Percentiles rank a stretch among this genome's conserved stretches.
Conservation (phyloP, 2,888 invertebrate genomes). For the Calliscelio sp. region DNA sequence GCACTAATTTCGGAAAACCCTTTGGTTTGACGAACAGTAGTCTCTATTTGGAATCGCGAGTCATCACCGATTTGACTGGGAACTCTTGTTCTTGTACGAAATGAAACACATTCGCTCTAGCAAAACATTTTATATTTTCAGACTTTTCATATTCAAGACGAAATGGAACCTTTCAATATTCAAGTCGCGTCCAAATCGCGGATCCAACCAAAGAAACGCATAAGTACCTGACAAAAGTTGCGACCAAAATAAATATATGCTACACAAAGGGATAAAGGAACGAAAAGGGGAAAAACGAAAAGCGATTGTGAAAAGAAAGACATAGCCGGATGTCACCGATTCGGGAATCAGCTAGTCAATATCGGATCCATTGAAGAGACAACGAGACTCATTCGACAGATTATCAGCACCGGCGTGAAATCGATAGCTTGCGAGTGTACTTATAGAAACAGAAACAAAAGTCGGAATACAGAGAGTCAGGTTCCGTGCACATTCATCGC, state of each 20-base stretch:
- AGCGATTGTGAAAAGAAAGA: background rate
- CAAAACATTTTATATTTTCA: slow-evolving; percentile 43
- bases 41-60: slow-evolving; percentile 11
- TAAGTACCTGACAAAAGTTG: no score
- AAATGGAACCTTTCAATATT: slow-evolving; percentile 6
- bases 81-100: slow-evolving; percentile 12
- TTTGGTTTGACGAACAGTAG: slow-evolving; percentile 33
- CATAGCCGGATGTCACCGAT: background rate
- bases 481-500: slow-evolving; percentile 19
- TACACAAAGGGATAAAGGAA: no score
- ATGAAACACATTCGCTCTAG: slow-evolving; percentile 1
- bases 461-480: slow-evolving; percentile 10
- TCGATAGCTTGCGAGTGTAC: slow-evolving; percentile 54
- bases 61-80: slow-evolving; percentile 17
- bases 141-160: slow-evolving; percentile 23
- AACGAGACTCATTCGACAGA: slow-evolving; percentile 65
- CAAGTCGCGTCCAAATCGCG: slow-evolving; percentile 9
- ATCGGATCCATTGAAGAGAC: slow-evolving; percentile 67
- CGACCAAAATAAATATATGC: no score
- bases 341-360: slow-evolving; percentile 43
- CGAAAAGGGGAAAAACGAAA: no score
- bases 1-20: slow-evolving; percentile 2
- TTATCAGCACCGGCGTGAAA: slow-evolving; percentile 61
- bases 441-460: slow-evolving; percentile 39
- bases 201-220: slow-evolving; percentile 20